These are phyloP conservation scores for Diarsia brunnea DNA, from an alignment of 2,888 invertebrate genomes.

Conservation along the genomic window DNA sequence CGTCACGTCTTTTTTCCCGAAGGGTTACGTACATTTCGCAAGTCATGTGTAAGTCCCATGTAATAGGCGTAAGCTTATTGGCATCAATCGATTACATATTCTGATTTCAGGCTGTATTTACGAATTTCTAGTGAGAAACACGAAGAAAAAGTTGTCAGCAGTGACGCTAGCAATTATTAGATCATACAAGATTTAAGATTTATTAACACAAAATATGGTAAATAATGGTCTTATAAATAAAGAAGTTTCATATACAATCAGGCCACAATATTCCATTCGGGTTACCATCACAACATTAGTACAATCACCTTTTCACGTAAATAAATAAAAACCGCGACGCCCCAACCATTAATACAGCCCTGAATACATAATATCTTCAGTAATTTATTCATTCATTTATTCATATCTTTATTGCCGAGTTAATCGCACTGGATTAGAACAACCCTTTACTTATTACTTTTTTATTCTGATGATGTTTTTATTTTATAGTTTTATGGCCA, in stretches of 20 bases:
- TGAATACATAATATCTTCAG: constrained; percentile 41
- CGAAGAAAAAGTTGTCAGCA: too few species aligned
- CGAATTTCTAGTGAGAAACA: too few species aligned
- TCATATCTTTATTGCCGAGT: constrained; percentile 46
- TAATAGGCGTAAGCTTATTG: too few species aligned
- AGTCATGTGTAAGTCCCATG: too few species aligned
- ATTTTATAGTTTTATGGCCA: constrained; percentile 20
- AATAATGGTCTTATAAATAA: too few species aligned
- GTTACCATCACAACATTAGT: constrained; percentile 5
- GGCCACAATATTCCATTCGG: neutral
- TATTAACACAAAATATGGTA: too few species aligned
- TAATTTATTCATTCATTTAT: constrained; percentile 61
- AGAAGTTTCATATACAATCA: too few species aligned
- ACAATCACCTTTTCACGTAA: constrained; percentile 25
- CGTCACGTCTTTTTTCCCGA: neutral
- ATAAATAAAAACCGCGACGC: constrained; percentile 49
- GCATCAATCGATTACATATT: too few species aligned
- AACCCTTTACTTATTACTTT: constrained; percentile 7
- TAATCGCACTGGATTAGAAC: constrained; percentile 27
- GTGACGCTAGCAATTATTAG: too few species aligned
- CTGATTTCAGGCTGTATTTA: too few species aligned
- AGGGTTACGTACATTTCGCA: too few species aligned
- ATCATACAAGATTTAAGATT: too few species aligned
- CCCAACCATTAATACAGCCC: constrained; percentile 30
- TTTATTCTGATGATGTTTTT: constrained; percentile 13